Evolutionary conservation across 1,140 invertebrate species (phyloP).

Genomic region (Pomacea maculata): DNA sequence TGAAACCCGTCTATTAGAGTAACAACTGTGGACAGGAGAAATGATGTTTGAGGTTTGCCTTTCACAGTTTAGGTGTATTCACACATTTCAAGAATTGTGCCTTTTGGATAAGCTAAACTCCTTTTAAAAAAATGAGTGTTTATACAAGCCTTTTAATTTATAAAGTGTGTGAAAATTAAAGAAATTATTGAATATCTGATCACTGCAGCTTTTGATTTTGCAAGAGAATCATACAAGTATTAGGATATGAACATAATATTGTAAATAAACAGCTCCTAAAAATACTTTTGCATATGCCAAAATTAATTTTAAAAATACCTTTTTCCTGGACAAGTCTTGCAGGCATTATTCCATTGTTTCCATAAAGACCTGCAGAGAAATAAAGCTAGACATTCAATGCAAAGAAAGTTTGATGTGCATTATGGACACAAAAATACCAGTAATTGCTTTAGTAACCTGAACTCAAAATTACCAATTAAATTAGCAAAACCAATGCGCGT

Average conservation of each 20-base stretch:
- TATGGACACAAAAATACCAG: not conserved
- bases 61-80: not conserved
- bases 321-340: slow-evolving; percentile 71
- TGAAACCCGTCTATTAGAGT: no score
- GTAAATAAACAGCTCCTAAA: not conserved
- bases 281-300: not conserved
- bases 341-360: slow-evolving; percentile 82
- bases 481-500: not conserved
- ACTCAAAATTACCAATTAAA: not conserved
- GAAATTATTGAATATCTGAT: no score
- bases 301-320: slow-evolving; percentile 41
- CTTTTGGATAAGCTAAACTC: not conserved
- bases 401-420: no score
- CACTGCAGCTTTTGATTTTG: no score
- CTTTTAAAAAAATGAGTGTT: not conserved
- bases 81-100: not conserved
- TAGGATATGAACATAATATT: not conserved
- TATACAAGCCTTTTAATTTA: not conserved
- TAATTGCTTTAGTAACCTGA: not conserved
- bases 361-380: slow-evolving; percentile 75
- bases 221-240: no score
- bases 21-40: no score
- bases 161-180: not conserved
- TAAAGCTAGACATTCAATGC: no score
- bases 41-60: no score